phyloP scores from a whole-genome alignment of 2,113 vertebrate species.

The Orthonyx spaldingii region DNA sequence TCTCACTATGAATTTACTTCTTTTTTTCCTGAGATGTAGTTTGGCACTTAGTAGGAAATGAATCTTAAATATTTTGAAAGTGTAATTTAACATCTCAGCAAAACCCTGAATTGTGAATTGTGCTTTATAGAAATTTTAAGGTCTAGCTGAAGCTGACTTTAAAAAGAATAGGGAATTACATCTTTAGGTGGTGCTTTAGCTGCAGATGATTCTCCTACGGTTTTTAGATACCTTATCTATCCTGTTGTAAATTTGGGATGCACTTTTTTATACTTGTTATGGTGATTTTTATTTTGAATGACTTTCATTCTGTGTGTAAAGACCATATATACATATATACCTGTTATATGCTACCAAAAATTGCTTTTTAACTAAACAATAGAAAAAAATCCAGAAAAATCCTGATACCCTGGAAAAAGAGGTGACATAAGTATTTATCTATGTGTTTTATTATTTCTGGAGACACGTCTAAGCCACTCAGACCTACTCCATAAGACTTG shows the following conservation, averaged over 20 bases:
- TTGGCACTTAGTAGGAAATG: conserved; percentile 47
- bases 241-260: not conserved
- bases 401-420: not conserved
- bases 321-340: not conserved
- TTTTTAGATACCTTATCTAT: not conserved
- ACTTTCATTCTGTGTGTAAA: not conserved
- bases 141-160: not conserved
- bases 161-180: not conserved
- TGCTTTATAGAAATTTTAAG: conserved; percentile 7
- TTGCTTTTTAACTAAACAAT: not conserved
- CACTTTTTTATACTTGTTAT: not conserved
- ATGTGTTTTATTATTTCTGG: not conserved
- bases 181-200: not conserved
- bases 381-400: not conserved
- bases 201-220: not conserved
- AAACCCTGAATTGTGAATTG: not conserved
- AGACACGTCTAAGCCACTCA: not conserved
- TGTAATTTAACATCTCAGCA: conserved; percentile 45
- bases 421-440: not conserved
- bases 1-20: conserved; percentile 47
- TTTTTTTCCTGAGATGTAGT: conserved; percentile 40
- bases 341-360: not conserved
- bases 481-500: not conserved
- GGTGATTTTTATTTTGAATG: not conserved
- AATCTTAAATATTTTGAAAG: conserved; percentile 67